Base-by-base conservation (phyloP, 2,113 vertebrate species). In the Erythrocercus mccallii region DNA sequence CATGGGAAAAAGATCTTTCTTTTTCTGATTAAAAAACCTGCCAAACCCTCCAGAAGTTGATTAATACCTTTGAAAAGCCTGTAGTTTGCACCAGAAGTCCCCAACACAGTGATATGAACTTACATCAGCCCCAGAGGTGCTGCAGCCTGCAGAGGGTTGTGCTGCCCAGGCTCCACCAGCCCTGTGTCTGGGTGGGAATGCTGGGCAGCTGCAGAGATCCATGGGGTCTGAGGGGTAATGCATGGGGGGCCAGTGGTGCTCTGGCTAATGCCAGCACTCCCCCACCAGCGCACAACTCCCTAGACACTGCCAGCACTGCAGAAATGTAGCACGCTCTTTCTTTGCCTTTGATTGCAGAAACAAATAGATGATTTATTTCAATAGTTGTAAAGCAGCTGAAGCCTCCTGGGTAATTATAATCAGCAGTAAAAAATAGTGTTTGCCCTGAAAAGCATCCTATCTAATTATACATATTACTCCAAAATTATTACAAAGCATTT, bases 191-290 rank as follows among this genome's bases (percentile, higher is more conserved):
- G 10, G 16, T 0, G 15, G 58, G 56, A 22, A n/a, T 21, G 12
- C 20, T 2, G 50, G 35, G 11, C 40, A 35, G 15, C 31, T 9
- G 6, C 18, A 37, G 45, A 33, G 22, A 27, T 44, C 53, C 37
- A 27, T 3, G 6, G 20, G n/a, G 12, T n/a, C 60, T 3, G 1
- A 51, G 10, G 0, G 20, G n/a, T 5, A 23, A n/a, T 15, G 21
- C 22, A 10, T 0, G 0, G 13, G 33, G 11, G 11, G 20, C 6
- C 22, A 37, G 48, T 3, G 35, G 13, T 8, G 8, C 25, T 33
- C 42, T 62, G 62, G 51, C 35, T 51, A 27, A 54, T 0, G 1
- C 24, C 54, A 64, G 56, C 20, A 31, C 25, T n/a, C 6, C 12
- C 19, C 14, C 15, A 62, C 30, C 23, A 31, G 6, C 12, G 14